phyloP scores from a whole-genome alignment of 2,888 invertebrate species.

The Meta bourneti region DNA sequence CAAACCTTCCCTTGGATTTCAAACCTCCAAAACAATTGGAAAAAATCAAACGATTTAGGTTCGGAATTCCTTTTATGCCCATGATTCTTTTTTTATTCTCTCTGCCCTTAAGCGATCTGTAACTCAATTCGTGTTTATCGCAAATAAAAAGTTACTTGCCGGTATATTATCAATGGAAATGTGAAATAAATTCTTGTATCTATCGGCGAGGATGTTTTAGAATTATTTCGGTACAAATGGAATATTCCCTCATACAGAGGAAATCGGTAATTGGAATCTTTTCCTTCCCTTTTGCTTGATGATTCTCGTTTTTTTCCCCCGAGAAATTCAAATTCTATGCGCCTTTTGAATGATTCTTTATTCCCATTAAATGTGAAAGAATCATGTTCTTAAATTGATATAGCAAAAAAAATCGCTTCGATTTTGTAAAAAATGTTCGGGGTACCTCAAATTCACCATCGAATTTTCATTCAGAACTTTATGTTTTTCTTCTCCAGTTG shows the following conservation, averaged over 20 bases:
- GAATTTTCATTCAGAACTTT: too few relatives aligned
- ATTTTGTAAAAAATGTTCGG: too few relatives aligned
- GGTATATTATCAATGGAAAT: not conserved
- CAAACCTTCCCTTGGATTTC: not conserved
- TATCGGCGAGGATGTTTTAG: not conserved
- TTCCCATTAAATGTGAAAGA: too few relatives aligned
- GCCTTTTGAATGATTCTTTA: too few relatives aligned
- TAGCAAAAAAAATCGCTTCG: too few relatives aligned
- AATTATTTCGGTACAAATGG: not conserved
- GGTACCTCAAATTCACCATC: too few relatives aligned
- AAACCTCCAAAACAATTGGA: not conserved
- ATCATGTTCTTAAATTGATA: too few relatives aligned
- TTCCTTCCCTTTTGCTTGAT: not conserved
- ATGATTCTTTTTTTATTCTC: not conserved
- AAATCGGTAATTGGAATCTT: not conserved
- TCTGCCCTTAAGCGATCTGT: not conserved
- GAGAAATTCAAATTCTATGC: too few relatives aligned
- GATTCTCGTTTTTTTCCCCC: not conserved
- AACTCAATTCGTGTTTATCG: constrained; percentile 8
- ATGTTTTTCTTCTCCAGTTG: too few relatives aligned
- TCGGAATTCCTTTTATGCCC: constrained; percentile 12
- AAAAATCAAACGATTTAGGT: constrained; percentile 7
- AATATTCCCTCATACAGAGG: not conserved
- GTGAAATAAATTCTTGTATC: not conserved
- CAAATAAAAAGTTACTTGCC: not conserved